Evolutionary conservation across 1,140 invertebrate species (phyloP), one percentile per base, ranked within the genome.

Genomic region (Bursaphelenchus mucronatus): DNA sequence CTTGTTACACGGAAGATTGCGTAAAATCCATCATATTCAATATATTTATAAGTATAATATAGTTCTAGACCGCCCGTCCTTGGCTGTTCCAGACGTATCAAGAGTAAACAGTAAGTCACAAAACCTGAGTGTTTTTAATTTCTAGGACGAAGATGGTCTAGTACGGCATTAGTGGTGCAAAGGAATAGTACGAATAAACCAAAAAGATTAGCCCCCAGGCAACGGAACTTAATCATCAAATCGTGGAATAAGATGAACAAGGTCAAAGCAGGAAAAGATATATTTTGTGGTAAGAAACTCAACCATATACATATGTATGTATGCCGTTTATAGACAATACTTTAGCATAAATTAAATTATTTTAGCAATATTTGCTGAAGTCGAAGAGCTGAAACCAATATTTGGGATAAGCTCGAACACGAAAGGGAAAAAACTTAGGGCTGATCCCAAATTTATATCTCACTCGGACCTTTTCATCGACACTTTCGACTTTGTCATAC

Each of bases 401-500:
- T 73, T 73, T 59, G 70, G 70, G 7, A 71, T 73, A 49, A 47
- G 43, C n/a, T 39, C 47, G 17, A 45, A 44, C 50, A 39, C 49
- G 10, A 17, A 41, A 39, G 70, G 70, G 39, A 73, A 76, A 49
- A 62, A 54, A 11, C 47, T 73, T 30, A 50, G 66, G 19, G 39
- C 67, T 46, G 70, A 69, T 49, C 47, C 67, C 10, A 68, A 64
- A 40, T 73, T 73, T 51, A 52, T 74, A 55, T 44, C 70, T 19
- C 70, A 73, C 15, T 69, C 70, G 19, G 70, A 74, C 52, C 43
- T 73, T 40, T 73, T 73, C 49, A 61, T 63, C 44, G 70, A 73
- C 52, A 73, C 70, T 43, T 73, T 73, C 45, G 70, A 73, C 52
- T 73, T 73, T 69, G 70, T 73, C 13, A 70, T 73, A 19, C 58